A percentile compares a stretch with the other conserved stretches of the same genome.
Conservation (phyloP, 2,113 vertebrate genomes). For the Gnathonemus echidnorhynchus region DNA sequence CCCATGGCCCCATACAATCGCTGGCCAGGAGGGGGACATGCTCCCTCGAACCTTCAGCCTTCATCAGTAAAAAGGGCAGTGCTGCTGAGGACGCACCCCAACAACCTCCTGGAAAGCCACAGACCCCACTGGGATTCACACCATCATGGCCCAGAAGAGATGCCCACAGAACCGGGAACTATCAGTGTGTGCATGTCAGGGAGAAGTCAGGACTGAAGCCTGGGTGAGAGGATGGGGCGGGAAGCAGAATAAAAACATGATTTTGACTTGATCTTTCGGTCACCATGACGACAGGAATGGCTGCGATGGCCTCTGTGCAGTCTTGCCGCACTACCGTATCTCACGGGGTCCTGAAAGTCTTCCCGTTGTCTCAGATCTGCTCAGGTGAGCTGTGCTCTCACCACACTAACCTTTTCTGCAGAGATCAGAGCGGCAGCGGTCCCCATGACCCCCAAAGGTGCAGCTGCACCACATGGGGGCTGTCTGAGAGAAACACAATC, state of each 20-base stretch:
- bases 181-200: conserved; percentile 9
- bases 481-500: not conserved
- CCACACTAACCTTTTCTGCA: not conserved
- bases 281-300: not conserved
- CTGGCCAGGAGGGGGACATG: conserved; percentile 34
- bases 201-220: not conserved
- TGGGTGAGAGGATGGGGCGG: not conserved
- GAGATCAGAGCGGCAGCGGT: not conserved
- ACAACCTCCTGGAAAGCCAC: conserved; percentile 38
- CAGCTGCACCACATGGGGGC: not conserved
- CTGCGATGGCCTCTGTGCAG: not conserved
- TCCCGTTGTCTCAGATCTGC: not conserved
- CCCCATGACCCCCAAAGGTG: not conserved
- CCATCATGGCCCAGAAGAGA: conserved; percentile 41
- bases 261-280: not conserved
- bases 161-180: conserved; percentile 16
- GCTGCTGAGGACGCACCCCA: not conserved
- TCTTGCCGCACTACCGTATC: not conserved
- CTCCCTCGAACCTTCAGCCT: conserved; percentile 4
- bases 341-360: not conserved
- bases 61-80: conserved; percentile 19
- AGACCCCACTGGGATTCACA: conserved; percentile 40
- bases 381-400: not conserved
- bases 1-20: not conserved
- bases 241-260: not conserved